phyloP scores from a whole-genome alignment of 2,113 vertebrate genomes.

The Erpornis zantholeuca region DNA sequence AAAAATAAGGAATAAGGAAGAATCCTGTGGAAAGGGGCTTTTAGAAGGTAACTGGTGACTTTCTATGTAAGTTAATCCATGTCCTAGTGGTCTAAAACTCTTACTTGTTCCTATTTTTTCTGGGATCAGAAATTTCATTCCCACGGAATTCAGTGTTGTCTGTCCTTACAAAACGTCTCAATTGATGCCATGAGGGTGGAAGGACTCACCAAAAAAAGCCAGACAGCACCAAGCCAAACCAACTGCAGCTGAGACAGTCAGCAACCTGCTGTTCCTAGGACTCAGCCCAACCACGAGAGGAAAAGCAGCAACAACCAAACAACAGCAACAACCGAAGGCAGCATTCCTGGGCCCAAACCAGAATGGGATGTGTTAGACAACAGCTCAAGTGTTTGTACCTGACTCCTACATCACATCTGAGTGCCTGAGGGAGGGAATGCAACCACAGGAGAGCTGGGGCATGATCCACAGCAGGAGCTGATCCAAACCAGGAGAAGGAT shows the following conservation, averaged over 20 bases:
- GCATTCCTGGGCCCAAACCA: not conserved
- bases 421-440: not conserved
- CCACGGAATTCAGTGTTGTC: not conserved
- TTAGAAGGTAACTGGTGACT: not conserved
- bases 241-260: not conserved
- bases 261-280: not conserved
- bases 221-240: not conserved
- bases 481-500: not conserved
- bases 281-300: rapidly evolving
- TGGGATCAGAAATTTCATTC: not conserved
- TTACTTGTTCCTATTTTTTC: rapidly evolving
- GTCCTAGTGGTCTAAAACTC: not conserved
- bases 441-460: rapidly evolving
- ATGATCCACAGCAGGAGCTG: not conserved
- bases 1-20: not conserved
- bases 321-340: not conserved
- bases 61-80: no score
- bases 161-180: not conserved
- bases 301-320: not conserved
- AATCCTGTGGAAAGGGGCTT: not conserved
- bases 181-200: not conserved
- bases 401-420: rapidly evolving
- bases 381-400: not conserved
- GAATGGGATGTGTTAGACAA: rapidly evolving
- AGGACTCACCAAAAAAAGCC: not conserved